phyloP scores from a whole-genome alignment of 2,888 invertebrate species.

The Hypsopygia costalis region DNA sequence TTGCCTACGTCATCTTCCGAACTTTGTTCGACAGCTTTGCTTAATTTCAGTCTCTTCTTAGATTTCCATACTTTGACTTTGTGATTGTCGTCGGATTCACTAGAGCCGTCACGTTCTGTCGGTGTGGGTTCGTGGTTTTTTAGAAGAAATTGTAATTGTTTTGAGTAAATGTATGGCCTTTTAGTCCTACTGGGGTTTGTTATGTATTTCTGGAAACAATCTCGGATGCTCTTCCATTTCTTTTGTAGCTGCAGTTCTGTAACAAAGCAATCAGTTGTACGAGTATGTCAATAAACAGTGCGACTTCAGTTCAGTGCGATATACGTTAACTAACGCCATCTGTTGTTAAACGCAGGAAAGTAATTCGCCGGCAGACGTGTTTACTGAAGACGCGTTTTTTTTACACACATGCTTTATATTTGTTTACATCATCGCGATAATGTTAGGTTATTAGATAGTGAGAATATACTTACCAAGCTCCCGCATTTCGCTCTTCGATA shows the following conservation, averaged over 20 bases:
- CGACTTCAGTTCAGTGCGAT: too few relatives aligned
- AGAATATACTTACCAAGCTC: conserved; percentile 51
- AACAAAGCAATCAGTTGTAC: conserved; percentile 27
- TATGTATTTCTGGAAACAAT: conserved; percentile 62
- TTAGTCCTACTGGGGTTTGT: conserved; percentile 51
- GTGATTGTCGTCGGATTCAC: conserved; percentile 44
- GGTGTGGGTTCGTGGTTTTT: conserved; percentile 36
- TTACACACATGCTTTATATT: not conserved
- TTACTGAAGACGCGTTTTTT: not conserved
- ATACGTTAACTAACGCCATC: conserved; percentile 22
- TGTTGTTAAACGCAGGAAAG: conserved; percentile 12
- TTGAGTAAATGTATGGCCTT: conserved; percentile 59
- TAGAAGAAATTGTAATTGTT: conserved; percentile 55
- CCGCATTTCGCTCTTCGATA: conserved; percentile 64
- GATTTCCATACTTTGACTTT: conserved; percentile 37
- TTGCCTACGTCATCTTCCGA: conserved; percentile 43
- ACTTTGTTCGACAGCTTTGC: conserved; percentile 35
- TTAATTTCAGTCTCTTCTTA: conserved; percentile 44
- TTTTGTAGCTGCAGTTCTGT: conserved; percentile 70
- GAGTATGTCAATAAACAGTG: conserved; percentile 9
- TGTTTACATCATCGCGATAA: conserved; percentile 9
- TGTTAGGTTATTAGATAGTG: not conserved
- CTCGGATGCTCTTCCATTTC: conserved; percentile 72
- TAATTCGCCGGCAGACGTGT: not conserved
- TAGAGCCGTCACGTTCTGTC: conserved; percentile 26